Conservation (phyloP, 2,113 vertebrate genomes). For the Condylura cristata region DNA sequence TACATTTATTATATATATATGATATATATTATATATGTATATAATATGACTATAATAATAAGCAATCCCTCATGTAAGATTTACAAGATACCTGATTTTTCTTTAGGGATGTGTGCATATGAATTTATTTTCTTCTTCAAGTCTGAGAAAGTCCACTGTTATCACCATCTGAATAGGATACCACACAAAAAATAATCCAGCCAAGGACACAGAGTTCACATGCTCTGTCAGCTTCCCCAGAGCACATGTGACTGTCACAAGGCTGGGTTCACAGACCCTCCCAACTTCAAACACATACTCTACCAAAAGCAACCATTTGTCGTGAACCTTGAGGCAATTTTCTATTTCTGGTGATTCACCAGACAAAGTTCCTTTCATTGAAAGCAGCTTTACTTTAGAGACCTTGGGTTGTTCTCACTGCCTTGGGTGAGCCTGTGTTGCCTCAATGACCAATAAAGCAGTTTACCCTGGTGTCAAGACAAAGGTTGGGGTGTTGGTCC, state of each 20-base stretch:
- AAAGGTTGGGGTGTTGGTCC: background rate
- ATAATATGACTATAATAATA: background rate
- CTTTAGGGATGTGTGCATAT: background rate
- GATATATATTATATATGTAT: no score
- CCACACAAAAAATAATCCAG: background rate
- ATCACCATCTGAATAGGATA: background rate
- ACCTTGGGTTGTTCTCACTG: background rate
- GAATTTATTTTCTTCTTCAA: background rate
- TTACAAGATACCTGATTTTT: background rate
- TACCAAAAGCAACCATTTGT: background rate
- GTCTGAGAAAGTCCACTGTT: background rate
- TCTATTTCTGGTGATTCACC: background rate
- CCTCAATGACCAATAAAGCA: background rate
- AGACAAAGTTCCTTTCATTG: background rate
- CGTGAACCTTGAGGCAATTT: background rate
- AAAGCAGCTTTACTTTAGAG: background rate
- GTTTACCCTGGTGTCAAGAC: background rate
- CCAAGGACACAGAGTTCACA: background rate
- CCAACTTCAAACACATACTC: background rate
- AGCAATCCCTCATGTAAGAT: background rate
- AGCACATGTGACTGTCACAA: accelerated
- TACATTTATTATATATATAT: no score
- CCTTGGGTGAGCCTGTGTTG: background rate
- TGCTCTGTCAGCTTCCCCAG: background rate
- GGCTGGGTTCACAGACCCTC: background rate